Conservation (phyloP, 1,140 invertebrate genomes). For the Batillaria attramentaria region DNA sequence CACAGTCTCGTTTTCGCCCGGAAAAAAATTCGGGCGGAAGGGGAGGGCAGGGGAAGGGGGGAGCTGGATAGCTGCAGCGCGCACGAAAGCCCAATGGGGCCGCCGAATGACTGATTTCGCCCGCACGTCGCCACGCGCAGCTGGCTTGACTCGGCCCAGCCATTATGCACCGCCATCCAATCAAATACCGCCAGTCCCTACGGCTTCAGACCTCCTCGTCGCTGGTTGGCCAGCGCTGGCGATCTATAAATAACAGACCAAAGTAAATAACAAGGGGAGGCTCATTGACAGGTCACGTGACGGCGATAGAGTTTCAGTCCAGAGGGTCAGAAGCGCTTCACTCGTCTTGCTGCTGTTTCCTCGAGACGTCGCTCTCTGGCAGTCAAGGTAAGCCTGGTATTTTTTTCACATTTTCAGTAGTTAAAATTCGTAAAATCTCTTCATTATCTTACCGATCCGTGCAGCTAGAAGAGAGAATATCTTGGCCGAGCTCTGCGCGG, state of each 20-base stretch:
- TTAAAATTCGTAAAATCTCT: slow-evolving; percentile 9
- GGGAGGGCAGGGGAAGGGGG: too few relatives aligned
- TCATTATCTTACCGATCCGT: background rate
- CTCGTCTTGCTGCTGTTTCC: background rate
- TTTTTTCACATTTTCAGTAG: background rate
- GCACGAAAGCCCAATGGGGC: background rate
- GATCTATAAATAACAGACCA: slow-evolving; percentile 23
- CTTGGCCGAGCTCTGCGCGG: too few relatives aligned
- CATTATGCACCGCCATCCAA: background rate
- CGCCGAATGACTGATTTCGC: background rate
- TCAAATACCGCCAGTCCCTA: background rate
- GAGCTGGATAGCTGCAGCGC: too few relatives aligned
- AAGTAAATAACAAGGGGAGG: slow-evolving; percentile 21
- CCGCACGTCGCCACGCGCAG: background rate
- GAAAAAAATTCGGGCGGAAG: too few relatives aligned
- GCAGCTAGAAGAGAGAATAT: too few relatives aligned
- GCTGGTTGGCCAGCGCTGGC: background rate
- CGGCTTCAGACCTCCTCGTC: background rate
- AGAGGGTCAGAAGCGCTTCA: background rate
- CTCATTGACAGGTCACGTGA: slow-evolving; percentile 30
- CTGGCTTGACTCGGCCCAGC: slow-evolving; percentile 14
- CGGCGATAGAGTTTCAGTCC: slow-evolving; percentile 9
- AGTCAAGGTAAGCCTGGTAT: slow-evolving; percentile 6
- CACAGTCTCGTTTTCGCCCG: too few relatives aligned
- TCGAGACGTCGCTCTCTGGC: background rate